These are phyloP conservation scores for Aleadryas rufinucha DNA, from an alignment of 2,113 vertebrate species.

Conservation along the genomic window DNA sequence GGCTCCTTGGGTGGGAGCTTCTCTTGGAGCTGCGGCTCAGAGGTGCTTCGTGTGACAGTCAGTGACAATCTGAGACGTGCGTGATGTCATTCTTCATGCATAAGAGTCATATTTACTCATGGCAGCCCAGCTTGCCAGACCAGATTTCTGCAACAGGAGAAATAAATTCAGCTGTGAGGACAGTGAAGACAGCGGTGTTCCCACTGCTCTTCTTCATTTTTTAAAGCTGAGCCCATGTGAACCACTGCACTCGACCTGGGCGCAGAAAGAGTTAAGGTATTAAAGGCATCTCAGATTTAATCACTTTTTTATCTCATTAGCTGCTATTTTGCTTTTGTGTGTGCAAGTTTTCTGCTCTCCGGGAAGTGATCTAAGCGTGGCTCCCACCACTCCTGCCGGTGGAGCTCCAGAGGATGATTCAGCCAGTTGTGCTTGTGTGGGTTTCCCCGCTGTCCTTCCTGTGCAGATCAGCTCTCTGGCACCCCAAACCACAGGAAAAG, in stretches of 20 bases:
- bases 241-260: not conserved
- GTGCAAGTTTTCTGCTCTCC: not conserved
- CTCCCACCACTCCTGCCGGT: conserved; percentile 17
- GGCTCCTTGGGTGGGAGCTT: not conserved
- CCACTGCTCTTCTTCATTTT: not conserved
- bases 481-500: not conserved
- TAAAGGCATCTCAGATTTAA: not conserved
- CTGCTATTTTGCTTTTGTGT: not conserved
- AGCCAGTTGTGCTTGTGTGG: not conserved
- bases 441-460: conserved; percentile 47
- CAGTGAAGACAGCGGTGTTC: not conserved
- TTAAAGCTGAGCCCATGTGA: not conserved
- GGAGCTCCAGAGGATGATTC: not conserved
- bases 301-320: not conserved
- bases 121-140: not conserved
- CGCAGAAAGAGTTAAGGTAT: not conserved
- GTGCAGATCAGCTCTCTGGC: conserved; percentile 14
- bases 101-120: not conserved
- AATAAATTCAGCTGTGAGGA: not conserved
- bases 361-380: conserved; percentile 20
- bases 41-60: not conserved
- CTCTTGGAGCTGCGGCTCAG: not conserved
- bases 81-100: not conserved
- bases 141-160: not conserved
- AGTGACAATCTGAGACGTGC: not conserved